A percentile compares a stretch with the other conserved stretches of the same genome.
phyloP scores from a whole-genome alignment of 2,888 invertebrate species.

The Ischnura elegans region DNA sequence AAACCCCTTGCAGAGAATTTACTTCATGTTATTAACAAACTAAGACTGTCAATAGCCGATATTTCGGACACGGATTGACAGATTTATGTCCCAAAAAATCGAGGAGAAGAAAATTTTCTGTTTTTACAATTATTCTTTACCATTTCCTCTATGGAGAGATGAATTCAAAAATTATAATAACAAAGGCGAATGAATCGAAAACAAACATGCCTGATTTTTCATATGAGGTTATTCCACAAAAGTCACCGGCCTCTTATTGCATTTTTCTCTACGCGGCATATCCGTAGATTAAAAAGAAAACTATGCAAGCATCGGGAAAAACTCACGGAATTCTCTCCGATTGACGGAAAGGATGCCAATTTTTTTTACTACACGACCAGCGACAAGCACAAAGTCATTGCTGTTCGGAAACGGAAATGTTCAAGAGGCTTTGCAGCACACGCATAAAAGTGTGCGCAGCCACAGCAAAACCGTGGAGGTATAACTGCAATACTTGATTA shows the following conservation, averaged over 20 bases:
- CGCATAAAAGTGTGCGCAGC: background rate
- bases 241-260: background rate
- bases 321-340: background rate
- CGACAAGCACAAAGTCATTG: background rate
- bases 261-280: background rate
- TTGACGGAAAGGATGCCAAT: background rate
- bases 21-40: too few species aligned
- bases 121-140: too few species aligned
- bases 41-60: too few species aligned
- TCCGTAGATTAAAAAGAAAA: background rate
- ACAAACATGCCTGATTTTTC: background rate
- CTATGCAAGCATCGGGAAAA: background rate
- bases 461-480: background rate
- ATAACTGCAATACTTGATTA: background rate
- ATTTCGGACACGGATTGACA: too few species aligned
- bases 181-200: background rate
- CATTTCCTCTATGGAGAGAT: too few species aligned
- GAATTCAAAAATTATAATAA: too few species aligned
- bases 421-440: background rate
- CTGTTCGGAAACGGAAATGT: background rate
- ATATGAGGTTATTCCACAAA: background rate
- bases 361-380: background rate
- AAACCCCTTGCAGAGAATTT: too few species aligned
- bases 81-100: too few species aligned
- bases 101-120: too few species aligned